Evolutionary conservation across 2,797 vertebrate genomes (phyloP), one percentile per base, ranked within the genome.

Genomic region (Pangasius macronema): DNA sequence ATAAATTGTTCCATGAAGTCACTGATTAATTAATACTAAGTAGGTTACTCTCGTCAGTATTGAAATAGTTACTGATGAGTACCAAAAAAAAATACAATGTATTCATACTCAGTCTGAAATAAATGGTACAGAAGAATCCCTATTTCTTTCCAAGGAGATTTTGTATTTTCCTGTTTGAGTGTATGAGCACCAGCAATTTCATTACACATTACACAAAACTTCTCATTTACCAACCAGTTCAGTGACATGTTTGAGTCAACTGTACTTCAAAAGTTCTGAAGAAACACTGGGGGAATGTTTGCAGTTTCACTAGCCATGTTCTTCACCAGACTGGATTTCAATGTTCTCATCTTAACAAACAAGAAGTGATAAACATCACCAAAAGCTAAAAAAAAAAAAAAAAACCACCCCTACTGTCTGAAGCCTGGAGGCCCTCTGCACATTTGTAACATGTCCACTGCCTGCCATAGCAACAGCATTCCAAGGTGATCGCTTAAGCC

Each of bases 391-490:
- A 49, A 59, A 4, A 53, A 51, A 33, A 10, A 68, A 67, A 39
- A 81, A 77, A 87, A 49, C 9, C 65, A 90, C 70, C 81, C 76
- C 88, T 11, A 51, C 22, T 49, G 61, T 80, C 16, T 20, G 83
- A 13, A 36, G 68, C 87, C 65, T 80, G 42, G 87, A 82, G 70
- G 83, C 86, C 87, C 84, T 36, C 75, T 61, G 88, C 82, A 88
- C 42, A 89, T 92, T 90, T 92, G 91, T 68, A 84, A 89, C 82
- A 77, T 63, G 79, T 77, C 53, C 49, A 83, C 79, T 67, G 59
- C 84, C 84, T 86, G 89, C 91, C 91, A 91, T 89, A 89, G 92
- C 89, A 94, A 93, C 92, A 89, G 85, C 92, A 95, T 95, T 95
- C 93, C 94, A 88, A 90, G 87, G 90, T 89, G 90, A 94, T 93